Evolutionary conservation across 2,888 invertebrate genomes (phyloP), one percentile per base, ranked within the genome.

Genomic region (Agapostemon virescens): DNA sequence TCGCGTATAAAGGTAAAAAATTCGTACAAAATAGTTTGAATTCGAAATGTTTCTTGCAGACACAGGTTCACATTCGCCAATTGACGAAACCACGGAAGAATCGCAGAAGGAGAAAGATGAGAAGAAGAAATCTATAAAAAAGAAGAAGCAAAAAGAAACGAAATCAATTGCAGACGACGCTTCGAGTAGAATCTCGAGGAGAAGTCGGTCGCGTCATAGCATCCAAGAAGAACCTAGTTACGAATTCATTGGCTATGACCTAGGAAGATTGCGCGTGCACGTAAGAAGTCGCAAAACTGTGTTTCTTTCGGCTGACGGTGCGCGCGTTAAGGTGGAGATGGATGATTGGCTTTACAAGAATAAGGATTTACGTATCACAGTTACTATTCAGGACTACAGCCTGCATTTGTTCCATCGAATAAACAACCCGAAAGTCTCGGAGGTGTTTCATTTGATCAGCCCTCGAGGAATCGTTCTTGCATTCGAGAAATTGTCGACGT

Each of bases 241-340:
- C 40, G 86, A 88, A 70, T 91, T 91, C 74, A 61, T 89, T 17
- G 92, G 90, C 15, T 92, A 92, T 67, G 90, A 92, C 79, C 84
- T 92, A 5, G 91, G 90, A 17, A 81, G 30, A 17, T 66, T 80
- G 33, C 87, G 86, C 3, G 84, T 92, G 45, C 90, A 92, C 69
- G 78, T 90, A 13, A 85, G 85, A 68, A 85, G 85, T 69, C 58
- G 70, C 0, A 83, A 66, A n/a, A 84, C 87, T 26, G 85, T 74
- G 26, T 90, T 91, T 74, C 69, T 76, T 23, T 89, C 91, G 1
- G 63, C 73, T 5, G 92, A 91, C 74, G 90, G 89, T 30, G 90
- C 89, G 17, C 66, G 79, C 26, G 87, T 92, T 4, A 71, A 77
- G 7, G 81, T 91, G 0, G 84, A 85, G n/a, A 69, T 82, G 45